phyloP scores from a whole-genome alignment of 2,113 vertebrate species.

The Heterotis niloticus region DNA sequence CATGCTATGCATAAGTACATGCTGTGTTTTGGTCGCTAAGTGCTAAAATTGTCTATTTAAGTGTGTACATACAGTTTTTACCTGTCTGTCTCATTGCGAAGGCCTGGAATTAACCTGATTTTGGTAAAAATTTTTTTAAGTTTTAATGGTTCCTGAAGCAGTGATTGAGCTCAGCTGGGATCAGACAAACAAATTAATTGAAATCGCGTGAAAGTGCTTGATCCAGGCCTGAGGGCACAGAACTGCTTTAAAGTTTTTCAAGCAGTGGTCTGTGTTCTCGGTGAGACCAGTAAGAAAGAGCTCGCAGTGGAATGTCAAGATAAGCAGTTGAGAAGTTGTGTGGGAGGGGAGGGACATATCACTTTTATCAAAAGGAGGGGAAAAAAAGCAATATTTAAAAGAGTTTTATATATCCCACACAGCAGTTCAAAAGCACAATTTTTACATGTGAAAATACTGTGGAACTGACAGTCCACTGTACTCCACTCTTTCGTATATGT shows the following conservation, averaged over 20 bases:
- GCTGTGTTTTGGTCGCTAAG: no score
- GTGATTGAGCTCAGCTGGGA: background rate
- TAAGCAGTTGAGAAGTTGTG: no score
- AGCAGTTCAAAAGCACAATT: no score
- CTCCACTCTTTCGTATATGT: no score
- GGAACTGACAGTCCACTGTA: no score
- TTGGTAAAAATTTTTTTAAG: background rate
- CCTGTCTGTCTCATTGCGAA: background rate
- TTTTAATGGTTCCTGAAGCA: background rate
- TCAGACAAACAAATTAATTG: background rate
- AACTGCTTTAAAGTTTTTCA: background rate
- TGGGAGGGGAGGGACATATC: no score
- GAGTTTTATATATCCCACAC: no score
- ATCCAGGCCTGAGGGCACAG: background rate
- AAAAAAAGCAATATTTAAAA: no score
- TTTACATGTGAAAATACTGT: no score
- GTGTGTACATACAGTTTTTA: background rate
- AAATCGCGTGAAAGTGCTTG: background rate
- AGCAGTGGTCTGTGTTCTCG: background rate
- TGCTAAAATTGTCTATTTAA: no score
- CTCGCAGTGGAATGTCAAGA: no score
- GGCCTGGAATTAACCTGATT: background rate
- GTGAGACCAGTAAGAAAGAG: background rate
- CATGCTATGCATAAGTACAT: background rate
- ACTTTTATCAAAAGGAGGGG: no score